phyloP scores from a whole-genome alignment of 2,888 invertebrate genomes.

The Drosophila emarginata region DNA sequence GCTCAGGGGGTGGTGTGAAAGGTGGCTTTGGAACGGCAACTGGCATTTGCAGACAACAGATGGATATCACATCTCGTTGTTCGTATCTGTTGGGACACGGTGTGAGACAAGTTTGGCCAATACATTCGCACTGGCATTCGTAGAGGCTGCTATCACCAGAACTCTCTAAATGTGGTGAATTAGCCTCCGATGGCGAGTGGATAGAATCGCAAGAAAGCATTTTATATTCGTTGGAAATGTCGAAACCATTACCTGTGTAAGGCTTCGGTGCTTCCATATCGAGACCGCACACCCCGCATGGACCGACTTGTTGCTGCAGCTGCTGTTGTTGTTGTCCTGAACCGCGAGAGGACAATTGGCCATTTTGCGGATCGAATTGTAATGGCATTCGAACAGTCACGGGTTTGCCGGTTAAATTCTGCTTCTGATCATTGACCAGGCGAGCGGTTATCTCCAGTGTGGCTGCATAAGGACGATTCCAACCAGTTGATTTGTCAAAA shows the following conservation, averaged over 20 bases:
- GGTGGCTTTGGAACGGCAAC: not conserved
- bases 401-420: constrained; percentile 27
- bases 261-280: not conserved
- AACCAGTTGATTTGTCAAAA: constrained; percentile 36
- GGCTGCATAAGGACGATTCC: constrained; percentile 34
- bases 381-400: constrained; percentile 63
- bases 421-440: constrained; percentile 45
- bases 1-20: not conserved
- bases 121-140: not conserved
- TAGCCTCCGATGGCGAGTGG: not conserved
- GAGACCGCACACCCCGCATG: not conserved
- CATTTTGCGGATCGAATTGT: constrained; percentile 53
- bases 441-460: constrained; percentile 66
- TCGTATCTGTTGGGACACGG: constrained; percentile 15
- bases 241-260: not conserved
- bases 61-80: constrained; percentile 34
- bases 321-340: not conserved
- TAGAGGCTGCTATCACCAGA: not conserved
- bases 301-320: not conserved
- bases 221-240: not conserved
- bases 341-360: constrained; percentile 25
- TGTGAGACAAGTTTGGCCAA: not conserved
- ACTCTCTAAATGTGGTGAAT: not conserved
- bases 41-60: constrained; percentile 11
- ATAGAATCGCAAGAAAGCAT: not conserved